Conservation (phyloP, 2,888 invertebrate genomes). For the Heliconius ismenius region DNA sequence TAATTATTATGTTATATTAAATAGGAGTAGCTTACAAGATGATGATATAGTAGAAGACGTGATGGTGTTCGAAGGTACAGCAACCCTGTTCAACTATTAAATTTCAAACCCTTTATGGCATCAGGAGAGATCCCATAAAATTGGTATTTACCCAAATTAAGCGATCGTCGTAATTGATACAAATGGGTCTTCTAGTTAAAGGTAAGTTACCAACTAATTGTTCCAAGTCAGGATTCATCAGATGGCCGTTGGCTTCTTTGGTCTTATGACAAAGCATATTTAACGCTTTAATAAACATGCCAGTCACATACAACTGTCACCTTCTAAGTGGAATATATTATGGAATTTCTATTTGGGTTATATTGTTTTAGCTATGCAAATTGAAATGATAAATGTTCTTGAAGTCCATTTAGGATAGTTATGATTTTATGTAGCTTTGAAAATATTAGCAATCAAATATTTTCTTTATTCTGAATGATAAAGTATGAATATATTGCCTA, state of each 20-base stretch:
- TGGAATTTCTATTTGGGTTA: background rate
- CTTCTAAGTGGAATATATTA: slow-evolving; percentile 32
- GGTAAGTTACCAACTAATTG: slow-evolving; percentile 47
- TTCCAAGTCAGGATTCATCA: slow-evolving; percentile 38
- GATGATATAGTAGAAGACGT: slow-evolving; percentile 56
- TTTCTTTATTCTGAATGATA: no score
- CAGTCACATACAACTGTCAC: slow-evolving; percentile 34
- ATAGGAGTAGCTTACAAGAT: background rate
- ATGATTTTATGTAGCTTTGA: background rate
- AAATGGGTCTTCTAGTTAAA: slow-evolving; percentile 78
- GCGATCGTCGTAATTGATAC: slow-evolving; percentile 75
- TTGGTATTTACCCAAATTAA: slow-evolving; percentile 80
- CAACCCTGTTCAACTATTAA: slow-evolving; percentile 59
- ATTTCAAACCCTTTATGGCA: slow-evolving; percentile 71
- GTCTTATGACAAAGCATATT: slow-evolving; percentile 37
- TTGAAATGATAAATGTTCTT: background rate
- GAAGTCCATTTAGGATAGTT: background rate
- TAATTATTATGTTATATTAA: slow-evolving; percentile 39
- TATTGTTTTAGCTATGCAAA: background rate
- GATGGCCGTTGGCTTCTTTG: slow-evolving; percentile 20
- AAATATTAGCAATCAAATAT: no score
- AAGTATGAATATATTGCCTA: no score
- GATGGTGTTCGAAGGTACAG: slow-evolving; percentile 51
- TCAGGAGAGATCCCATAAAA: slow-evolving; percentile 65
- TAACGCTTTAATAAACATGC: slow-evolving; percentile 27